Evolutionary conservation across 2,888 invertebrate genomes (phyloP), one percentile per base, ranked within the genome.

Genomic region (Nasonia oneida): DNA sequence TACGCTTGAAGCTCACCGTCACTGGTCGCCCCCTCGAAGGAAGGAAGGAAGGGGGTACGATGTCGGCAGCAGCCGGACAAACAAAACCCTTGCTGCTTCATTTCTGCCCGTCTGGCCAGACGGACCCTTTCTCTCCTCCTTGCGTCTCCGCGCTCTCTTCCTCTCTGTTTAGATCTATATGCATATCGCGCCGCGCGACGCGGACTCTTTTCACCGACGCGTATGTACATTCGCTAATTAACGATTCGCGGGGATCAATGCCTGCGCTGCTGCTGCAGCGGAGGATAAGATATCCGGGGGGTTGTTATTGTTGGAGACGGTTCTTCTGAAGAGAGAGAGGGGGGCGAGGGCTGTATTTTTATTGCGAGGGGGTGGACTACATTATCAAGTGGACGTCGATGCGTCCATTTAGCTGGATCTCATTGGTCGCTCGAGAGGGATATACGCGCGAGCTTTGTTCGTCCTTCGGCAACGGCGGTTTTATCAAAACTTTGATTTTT

Each of bases 31-130:
- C n/a, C 75, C 67, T 75, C 42, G 73, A 74, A 79, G 84, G 61
- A 78, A 85, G 78, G 74, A 73, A 79, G 78, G 74, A 73, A 79
- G 77, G 61, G 81, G 47, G 37, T 29, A 47, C 47, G 91, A 42
- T 23, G 47, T 71, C 39, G 39, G 71, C 42, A 57, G 91, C 92
- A 91, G 91, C 91, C 92, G 93, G 93, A 93, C 93, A 93, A 93
- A 93, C 93, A 93, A 93, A 93, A 92, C 92, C 93, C 92, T 92
- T 93, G 91, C 92, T 91, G 92, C 73, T 92, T 93, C 92, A 92
- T 92, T 93, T 92, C 92, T 93, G 91, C 92, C 91, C 70, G 73
- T 64, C 93, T 92, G 92, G 92, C 92, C 92, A 93, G 93, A 92
- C 92, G 90, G 90, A 90, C 86, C 92, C 92, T 91, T 91, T 91